Evolutionary conservation across 30 jellyfish, hydroid and myxozoan genomes (phyloP), one percentile per base, ranked within the genome.

Genomic region (Hydractinia echinata): DNA sequence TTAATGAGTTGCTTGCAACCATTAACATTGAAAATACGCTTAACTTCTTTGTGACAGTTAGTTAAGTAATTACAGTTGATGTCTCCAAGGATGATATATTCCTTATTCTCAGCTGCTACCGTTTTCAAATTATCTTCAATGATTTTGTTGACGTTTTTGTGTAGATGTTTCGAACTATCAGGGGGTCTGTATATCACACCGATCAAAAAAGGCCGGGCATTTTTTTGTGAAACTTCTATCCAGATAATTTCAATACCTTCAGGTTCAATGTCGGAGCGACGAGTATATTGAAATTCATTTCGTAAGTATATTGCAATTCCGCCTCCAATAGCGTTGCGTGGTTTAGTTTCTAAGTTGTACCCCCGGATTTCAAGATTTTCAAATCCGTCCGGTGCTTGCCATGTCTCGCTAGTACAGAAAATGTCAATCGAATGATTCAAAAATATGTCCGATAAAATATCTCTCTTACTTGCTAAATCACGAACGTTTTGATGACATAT

Each of bases 111-210:
- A 16, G 69, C 69, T 58, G 69, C 19, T 58, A 13, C 19, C 69
- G 69, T 58, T 11, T 11, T 58, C 19, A 58, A 16, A 16, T 16
- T 58, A 58, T 58, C 69, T 58, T 58, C 69, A 58, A 58, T 13
- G 18, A 58, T 58, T 58, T 58, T 58, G 19, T 58, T 11, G 19
- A 58, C 1, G 15, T 58, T 13, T 58, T 58, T 58, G 69, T 58
- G 69, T 58, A 58, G 69, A 58, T 58, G 69, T 58, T 58, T 58
- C 69, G 69, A 58, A 58, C 69, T 56, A 56, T 56, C 68, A n/a
- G 68, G 68, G 13, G 68, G 13, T n/a, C 13, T 11, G 69, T 58
- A 58, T 30, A 30, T 30, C 44, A 30, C 44, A 30, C 44, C 2
- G 44, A 30, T 2, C 44, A 30, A 30, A 30, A 30, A 30, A 30